Evolutionary conservation across 2,113 vertebrate species (phyloP).

Genomic region (Tricholaema leucomelas): DNA sequence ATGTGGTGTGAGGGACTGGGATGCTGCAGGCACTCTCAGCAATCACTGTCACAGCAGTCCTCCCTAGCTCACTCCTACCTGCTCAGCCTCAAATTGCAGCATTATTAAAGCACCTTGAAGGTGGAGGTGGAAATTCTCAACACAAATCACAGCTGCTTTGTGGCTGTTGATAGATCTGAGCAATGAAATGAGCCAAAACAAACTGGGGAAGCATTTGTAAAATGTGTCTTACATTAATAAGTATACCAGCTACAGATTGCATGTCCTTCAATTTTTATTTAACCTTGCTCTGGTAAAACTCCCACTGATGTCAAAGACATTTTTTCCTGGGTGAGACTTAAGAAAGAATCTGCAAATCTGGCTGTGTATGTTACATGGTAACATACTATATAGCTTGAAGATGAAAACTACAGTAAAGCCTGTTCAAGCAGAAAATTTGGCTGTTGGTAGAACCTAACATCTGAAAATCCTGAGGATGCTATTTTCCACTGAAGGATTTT

Average conservation of each 20-base stretch:
- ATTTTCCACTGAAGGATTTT: not conserved
- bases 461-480: not conserved
- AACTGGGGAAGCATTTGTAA: conserved; percentile 9
- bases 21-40: conserved; percentile 52
- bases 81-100: not conserved
- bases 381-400: not conserved
- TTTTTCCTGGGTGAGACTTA: not conserved
- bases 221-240: not conserved
- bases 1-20: conserved; percentile 22
- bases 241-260: not conserved
- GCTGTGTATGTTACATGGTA: not conserved
- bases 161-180: not conserved
- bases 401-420: not conserved
- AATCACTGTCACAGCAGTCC: conserved; percentile 55
- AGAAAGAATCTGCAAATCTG: not conserved
- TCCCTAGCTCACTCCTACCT: conserved; percentile 10
- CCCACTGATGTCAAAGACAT: not conserved
- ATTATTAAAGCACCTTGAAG: conserved; percentile 46
- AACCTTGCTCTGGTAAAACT: conserved; percentile 20
- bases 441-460: not conserved
- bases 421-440: not conserved
- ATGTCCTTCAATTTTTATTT: conserved; percentile 7
- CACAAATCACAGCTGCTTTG: not conserved
- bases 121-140: conserved; percentile 3
- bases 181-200: conserved; percentile 20